Percentiles rank a stretch among this genome's conserved stretches.
Conservation (phyloP, 2,888 invertebrate genomes). For the Thecophora atra region DNA sequence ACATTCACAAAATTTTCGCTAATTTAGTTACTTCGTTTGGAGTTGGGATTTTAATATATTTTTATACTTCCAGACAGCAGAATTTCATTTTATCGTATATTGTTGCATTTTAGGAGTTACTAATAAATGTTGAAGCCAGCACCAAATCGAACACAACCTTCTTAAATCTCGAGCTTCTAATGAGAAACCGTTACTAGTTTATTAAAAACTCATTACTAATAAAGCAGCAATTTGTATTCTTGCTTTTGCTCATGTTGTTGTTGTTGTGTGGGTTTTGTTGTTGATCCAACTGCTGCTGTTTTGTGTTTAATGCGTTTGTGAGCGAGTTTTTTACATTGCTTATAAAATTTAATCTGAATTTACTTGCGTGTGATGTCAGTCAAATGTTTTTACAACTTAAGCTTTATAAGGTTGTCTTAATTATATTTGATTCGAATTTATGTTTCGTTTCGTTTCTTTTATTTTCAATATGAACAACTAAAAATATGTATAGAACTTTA, state of each 20-base stretch:
- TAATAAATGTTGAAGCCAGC: neutral
- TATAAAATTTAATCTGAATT: neutral
- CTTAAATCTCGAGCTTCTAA: neutral
- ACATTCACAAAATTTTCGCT: conserved; percentile 4
- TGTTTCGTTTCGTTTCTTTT: neutral
- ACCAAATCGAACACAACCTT: neutral
- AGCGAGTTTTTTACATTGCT: neutral
- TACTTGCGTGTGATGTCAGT: neutral
- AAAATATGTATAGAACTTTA: too few relatives aligned
- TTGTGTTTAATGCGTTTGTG: too few relatives aligned
- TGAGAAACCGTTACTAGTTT: neutral
- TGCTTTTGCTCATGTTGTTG: neutral
- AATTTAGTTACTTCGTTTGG: neutral
- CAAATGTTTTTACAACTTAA: neutral
- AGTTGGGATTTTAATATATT: neutral
- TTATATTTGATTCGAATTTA: neutral
- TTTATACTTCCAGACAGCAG: neutral
- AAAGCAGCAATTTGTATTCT: too few relatives aligned
- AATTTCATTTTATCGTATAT: neutral
- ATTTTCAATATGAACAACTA: neutral
- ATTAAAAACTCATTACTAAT: neutral
- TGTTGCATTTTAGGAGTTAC: neutral
- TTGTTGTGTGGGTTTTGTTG: neutral
- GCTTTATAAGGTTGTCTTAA: neutral
- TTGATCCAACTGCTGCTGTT: neutral